Evolutionary conservation across 2,113 vertebrate genomes (phyloP).

Genomic region (Crotalus helleri): DNA sequence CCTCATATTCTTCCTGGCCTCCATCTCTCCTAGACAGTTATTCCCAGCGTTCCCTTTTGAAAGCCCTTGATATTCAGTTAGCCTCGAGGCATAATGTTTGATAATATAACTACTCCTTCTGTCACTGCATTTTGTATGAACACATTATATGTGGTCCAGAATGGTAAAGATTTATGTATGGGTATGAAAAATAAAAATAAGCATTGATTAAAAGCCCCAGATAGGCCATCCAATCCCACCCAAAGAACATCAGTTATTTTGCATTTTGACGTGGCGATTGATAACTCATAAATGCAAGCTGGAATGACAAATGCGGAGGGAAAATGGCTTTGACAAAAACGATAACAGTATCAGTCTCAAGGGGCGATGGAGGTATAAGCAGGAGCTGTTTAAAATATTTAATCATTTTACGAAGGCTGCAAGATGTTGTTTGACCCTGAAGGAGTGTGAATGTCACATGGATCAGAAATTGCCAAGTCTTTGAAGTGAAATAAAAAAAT

Average conservation of each 20-base stretch:
- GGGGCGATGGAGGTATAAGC: slow-evolving; percentile 89
- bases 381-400: slow-evolving; percentile 99
- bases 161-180: slow-evolving; percentile 89
- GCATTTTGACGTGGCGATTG: slow-evolving; percentile 99
- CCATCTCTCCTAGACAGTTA: slow-evolving; percentile 77
- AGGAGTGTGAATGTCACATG: slow-evolving; percentile 98
- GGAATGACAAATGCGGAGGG: slow-evolving; percentile 98
- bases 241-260: slow-evolving; percentile 99
- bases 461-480: slow-evolving; percentile 94
- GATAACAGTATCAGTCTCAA: slow-evolving; percentile 98
- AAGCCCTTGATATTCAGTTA: slow-evolving; percentile 89
- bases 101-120: slow-evolving; percentile 96
- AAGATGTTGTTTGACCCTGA: slow-evolving; percentile 99
- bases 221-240: slow-evolving; percentile 98
- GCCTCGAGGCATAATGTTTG: slow-evolving; percentile 93
- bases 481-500: slow-evolving; percentile 93
- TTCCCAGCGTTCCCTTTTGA: slow-evolving; percentile 81
- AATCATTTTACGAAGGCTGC: slow-evolving; percentile 98
- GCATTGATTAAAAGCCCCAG: slow-evolving; percentile 97
- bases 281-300: slow-evolving; percentile 98
- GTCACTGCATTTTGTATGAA: slow-evolving; percentile 89
- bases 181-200: slow-evolving; percentile 90
- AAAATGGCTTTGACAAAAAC: slow-evolving; percentile 99
- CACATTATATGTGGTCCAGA: slow-evolving; percentile 87
- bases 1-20: slow-evolving; percentile 79